These are phyloP conservation scores for Hirundichthys speculiger DNA, from an alignment of 2,113 vertebrate species.

Conservation along the genomic window DNA sequence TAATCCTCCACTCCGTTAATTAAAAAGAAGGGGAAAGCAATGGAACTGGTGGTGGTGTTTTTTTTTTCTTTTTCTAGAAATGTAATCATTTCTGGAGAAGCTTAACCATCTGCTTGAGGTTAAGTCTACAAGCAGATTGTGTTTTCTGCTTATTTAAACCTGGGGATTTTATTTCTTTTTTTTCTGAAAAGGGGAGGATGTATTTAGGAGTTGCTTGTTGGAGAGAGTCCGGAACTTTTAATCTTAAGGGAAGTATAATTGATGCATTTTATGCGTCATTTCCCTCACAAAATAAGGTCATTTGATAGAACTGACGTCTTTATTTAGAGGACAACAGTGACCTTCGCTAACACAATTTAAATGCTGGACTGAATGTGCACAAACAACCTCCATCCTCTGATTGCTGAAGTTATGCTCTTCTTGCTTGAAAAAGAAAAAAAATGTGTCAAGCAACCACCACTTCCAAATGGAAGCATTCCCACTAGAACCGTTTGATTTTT, in stretches of 20 bases:
- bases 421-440: conserved; percentile 13
- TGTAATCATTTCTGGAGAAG: conserved; percentile 91
- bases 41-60: conserved; percentile 81
- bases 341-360: conserved; percentile 6
- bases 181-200: conserved; percentile 54
- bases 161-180: conserved; percentile 73
- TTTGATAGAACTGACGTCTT: not conserved
- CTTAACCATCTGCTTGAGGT: conserved; percentile 97
- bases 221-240: conserved; percentile 22
- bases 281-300: conserved; percentile 3
- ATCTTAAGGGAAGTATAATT: conserved; percentile 5
- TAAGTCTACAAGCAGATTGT: conserved; percentile 87
- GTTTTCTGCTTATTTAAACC: conserved; percentile 83
- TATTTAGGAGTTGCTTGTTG: conserved; percentile 26
- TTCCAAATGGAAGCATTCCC: conserved; percentile 15
- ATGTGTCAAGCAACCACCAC: conserved; percentile 18
- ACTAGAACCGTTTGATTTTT: conserved; percentile 5
- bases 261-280: not conserved
- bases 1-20: conserved; percentile 92
- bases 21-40: conserved; percentile 90
- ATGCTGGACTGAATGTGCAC: not conserved
- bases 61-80: conserved; percentile 81
- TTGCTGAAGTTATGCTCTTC: conserved; percentile 4
- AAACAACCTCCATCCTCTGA: not conserved
- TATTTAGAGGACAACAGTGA: not conserved